Percentiles rank a stretch among this genome's conserved stretches.
phyloP scores from a whole-genome alignment of 2,888 invertebrate species.

The Zygogramma bicolorata region DNA sequence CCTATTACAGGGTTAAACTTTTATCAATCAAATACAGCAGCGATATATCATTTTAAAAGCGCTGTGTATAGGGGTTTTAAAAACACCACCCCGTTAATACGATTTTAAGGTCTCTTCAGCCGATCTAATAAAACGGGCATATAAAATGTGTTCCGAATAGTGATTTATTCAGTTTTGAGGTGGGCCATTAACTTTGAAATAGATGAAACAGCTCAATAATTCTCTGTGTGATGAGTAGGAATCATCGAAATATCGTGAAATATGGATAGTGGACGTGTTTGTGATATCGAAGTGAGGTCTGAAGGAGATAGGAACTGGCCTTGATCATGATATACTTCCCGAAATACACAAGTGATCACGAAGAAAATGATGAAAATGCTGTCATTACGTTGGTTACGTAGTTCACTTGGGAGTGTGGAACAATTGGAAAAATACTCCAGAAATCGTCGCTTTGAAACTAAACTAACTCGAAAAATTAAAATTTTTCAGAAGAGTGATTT shows the following conservation, averaged over 20 bases:
- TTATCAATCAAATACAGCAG: slow-evolving; percentile 48
- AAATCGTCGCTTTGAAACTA: no score
- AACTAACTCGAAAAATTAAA: no score
- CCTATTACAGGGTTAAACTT: slow-evolving; percentile 43
- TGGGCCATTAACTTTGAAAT: not conserved
- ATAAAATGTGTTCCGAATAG: slow-evolving; percentile 30
- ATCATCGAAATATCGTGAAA: not conserved
- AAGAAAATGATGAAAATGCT: no score
- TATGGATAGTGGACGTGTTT: no score
- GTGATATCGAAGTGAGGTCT: no score
- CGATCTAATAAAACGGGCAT: slow-evolving; percentile 40
- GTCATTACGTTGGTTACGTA: no score
- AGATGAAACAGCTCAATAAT: not conserved
- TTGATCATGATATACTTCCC: no score
- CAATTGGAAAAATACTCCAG: no score
- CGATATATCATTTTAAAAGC: slow-evolving; percentile 46
- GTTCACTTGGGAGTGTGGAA: no score
- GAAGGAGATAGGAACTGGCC: no score
- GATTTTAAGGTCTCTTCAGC: slow-evolving; percentile 45
- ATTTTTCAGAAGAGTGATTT: no score
- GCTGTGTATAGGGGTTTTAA: slow-evolving; percentile 41
- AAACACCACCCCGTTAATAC: slow-evolving; percentile 45
- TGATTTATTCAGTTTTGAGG: slow-evolving; percentile 21
- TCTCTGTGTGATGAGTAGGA: not conserved
- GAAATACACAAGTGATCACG: no score